These are phyloP conservation scores for Ciconia stormi DNA, from an alignment of 2,113 vertebrate genomes.

Conservation along the genomic window DNA sequence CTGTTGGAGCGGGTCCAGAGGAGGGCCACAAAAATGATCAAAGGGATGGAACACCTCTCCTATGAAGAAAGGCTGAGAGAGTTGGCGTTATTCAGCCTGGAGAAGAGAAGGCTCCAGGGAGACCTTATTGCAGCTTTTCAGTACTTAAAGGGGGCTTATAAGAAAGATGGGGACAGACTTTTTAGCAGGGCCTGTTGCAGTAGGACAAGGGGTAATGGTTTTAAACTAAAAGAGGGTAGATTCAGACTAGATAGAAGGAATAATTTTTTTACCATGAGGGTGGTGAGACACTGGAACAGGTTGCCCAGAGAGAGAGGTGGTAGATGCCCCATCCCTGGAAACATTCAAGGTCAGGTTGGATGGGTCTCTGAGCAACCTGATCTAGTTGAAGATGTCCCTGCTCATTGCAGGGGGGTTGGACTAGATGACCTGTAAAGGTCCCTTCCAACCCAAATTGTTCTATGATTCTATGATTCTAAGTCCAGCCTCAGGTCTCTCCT, in stretches of 20 bases:
- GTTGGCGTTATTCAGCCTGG: not conserved
- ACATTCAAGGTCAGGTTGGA: not conserved
- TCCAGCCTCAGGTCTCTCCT: not conserved
- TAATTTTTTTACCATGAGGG: fast-evolving
- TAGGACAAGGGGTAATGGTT: not conserved
- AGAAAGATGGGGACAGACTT: not conserved
- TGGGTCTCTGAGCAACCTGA: not conserved
- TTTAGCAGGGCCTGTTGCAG: not conserved
- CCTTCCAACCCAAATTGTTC: not conserved
- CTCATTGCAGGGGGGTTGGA: not conserved
- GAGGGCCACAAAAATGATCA: not conserved
- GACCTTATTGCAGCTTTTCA: not conserved
- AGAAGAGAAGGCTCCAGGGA: not conserved
- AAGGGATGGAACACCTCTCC: not conserved
- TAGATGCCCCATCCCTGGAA: not conserved
- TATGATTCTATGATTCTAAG: not conserved
- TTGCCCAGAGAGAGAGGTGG: not conserved
- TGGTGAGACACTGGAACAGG: not conserved
- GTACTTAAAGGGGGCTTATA: not conserved
- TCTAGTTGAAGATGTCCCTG: not conserved
- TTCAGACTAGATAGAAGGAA: not conserved
- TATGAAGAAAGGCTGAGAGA: not conserved
- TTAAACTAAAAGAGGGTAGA: not conserved
- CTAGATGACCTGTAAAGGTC: not conserved
- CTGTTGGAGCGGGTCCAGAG: not conserved